Percentiles rank a stretch among this genome's conserved stretches.
Evolutionary conservation across 2,113 vertebrate genomes (phyloP).

Genomic region (Dendropsophus ebraccatus): DNA sequence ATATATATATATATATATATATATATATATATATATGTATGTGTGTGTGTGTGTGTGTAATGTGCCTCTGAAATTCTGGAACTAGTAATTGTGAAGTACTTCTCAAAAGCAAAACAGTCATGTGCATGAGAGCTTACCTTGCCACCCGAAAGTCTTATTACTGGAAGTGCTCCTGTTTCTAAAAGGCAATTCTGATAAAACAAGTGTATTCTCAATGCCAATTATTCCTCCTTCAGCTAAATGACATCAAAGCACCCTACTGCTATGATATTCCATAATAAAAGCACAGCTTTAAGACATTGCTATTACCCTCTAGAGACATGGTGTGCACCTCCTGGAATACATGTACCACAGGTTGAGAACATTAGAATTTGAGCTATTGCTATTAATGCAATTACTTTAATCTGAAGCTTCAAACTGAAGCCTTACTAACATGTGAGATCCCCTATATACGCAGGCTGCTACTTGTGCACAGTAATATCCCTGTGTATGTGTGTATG

Average conservation of each 20-base stretch:
- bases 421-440: background rate
- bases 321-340: background rate
- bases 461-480: background rate
- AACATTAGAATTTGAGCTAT: background rate
- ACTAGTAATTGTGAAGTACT: background rate
- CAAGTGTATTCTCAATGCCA: background rate
- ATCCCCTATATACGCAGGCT: background rate
- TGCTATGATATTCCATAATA: background rate
- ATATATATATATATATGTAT: too few species aligned
- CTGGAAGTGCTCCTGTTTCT: background rate
- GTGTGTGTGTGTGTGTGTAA: too few species aligned
- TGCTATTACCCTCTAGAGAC: background rate
- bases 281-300: background rate
- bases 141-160: background rate
- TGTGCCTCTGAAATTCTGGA: too few species aligned
- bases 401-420: background rate
- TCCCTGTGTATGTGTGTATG: background rate
- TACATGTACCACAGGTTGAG: background rate
- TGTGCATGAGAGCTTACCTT: background rate
- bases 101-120: background rate
- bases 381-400: background rate
- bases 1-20: too few species aligned
- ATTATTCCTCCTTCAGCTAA: background rate
- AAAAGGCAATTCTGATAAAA: background rate
- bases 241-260: background rate